These are phyloP conservation scores for Machaerirhynchus nigripectus DNA, from an alignment of 2,113 vertebrate species.

Conservation along the genomic window DNA sequence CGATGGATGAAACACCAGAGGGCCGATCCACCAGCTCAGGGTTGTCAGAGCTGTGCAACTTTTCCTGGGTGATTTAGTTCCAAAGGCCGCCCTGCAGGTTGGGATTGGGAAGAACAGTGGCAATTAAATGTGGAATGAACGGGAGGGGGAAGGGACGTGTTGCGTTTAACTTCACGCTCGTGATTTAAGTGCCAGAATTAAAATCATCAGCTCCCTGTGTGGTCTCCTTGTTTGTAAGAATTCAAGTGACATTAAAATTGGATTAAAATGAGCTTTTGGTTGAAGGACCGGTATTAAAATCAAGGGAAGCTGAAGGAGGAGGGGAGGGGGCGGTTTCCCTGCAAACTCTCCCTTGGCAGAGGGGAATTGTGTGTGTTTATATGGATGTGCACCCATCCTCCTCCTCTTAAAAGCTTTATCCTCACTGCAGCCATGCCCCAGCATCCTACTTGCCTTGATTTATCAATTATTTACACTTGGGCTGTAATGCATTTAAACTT, in stretches of 20 bases:
- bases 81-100: neutral
- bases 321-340: neutral
- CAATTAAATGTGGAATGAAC: neutral
- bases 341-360: neutral
- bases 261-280: constrained; percentile 44
- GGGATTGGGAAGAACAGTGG: neutral
- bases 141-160: neutral
- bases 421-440: neutral
- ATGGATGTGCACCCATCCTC: neutral
- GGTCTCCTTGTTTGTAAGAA: constrained; percentile 43
- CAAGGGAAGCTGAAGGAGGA: neutral
- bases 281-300: constrained; percentile 36
- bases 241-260: constrained; percentile 53
- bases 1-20: neutral
- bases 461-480: constrained; percentile 65
- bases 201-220: constrained; percentile 56
- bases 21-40: neutral
- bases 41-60: neutral
- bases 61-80: neutral
- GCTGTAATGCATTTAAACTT: constrained; percentile 50
- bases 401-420: constrained; percentile 14
- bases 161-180: constrained; percentile 29
- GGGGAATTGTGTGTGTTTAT: neutral
- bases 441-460: constrained; percentile 16
- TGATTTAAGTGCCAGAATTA: constrained; percentile 58